phyloP scores from a whole-genome alignment of 2,888 invertebrate species.

The Atethmia centrago region DNA sequence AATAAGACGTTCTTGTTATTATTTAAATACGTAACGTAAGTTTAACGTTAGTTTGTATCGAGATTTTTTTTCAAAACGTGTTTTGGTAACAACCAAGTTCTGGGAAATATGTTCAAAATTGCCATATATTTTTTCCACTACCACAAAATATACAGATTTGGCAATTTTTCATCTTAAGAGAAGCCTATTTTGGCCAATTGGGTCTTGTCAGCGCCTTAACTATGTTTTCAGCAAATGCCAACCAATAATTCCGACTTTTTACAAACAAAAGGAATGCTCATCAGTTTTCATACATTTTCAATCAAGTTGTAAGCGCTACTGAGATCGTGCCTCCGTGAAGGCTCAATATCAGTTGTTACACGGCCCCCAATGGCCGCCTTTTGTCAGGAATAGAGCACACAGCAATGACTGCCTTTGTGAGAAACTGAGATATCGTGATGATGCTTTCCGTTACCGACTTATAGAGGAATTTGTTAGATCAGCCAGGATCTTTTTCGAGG shows the following conservation, averaged over 20 bases:
- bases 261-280: slow-evolving; percentile 5
- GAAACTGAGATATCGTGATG: slow-evolving; percentile 28
- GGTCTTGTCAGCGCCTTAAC: too few species aligned
- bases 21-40: too few species aligned
- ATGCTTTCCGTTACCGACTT: slow-evolving; percentile 14
- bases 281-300: slow-evolving; percentile 24
- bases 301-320: not conserved
- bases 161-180: too few species aligned
- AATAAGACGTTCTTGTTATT: too few species aligned
- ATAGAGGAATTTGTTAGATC: slow-evolving; percentile 9
- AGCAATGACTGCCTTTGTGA: slow-evolving; percentile 31
- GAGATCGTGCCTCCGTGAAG: not conserved
- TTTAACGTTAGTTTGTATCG: too few species aligned
- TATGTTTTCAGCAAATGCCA: not conserved
- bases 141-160: too few species aligned
- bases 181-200: too few species aligned
- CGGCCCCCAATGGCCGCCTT: slow-evolving; percentile 11
- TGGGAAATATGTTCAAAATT: too few species aligned
- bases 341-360: slow-evolving; percentile 29
- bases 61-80: too few species aligned
- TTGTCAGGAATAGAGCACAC: slow-evolving; percentile 19
- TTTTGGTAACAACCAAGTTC: too few species aligned
- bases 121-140: too few species aligned
- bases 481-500: not conserved
- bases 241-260: not conserved